Base-by-base conservation (phyloP, 2,888 invertebrate genomes). In the Aphidoletes aphidimyza region DNA sequence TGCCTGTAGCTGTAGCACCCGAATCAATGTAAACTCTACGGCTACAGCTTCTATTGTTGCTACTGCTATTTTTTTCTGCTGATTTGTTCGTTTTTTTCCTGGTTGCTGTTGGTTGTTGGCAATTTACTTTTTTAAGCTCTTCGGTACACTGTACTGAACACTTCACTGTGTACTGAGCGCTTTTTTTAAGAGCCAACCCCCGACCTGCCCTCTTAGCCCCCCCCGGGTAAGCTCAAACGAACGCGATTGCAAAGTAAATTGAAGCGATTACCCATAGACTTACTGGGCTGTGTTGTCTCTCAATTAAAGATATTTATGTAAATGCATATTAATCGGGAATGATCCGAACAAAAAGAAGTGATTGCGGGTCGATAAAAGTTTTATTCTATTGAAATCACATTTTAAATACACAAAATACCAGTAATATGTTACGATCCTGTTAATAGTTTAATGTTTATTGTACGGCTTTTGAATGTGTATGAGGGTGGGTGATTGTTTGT, bases 261-360 rank as follows among this genome's bases (percentile, higher is more conserved):
- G 5, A 78, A 26, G 14, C 81, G 0, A 81, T 81, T 36, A n/a
- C 37, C 26, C 5, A 26, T 59, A 78, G 22, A 54, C 22, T 54
- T 14, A 54, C 54, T 19, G 14, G 36, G 26, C 37, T 81, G 37
- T 81, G 36, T 36, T 81, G 81, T 81, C 81, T 81, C 81, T 81
- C 81, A 81, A 37, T 81, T 81, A 81, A 81, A 37, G 81, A 81
- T 37, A 81, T 81, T 81, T 81, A 81, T 81, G 81, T 37, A 81
- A 37, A 81, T 37, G 36, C 81, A 81, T 37, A 81, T 81, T 81
- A 81, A 81, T 81, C 36, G 81, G 11, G 78, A 8, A 19, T 11
- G 17, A 26, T 19, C 22, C 36, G 36, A 78, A 36, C 34, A 78
- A 78, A 81, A 37, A 81, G 81, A 81, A 69, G 11, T 81, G 81